These are phyloP conservation scores for Hydrozoanthus gracilis DNA, from an alignment of 92 coral and sea anemone species.

Conservation along the genomic window DNA sequence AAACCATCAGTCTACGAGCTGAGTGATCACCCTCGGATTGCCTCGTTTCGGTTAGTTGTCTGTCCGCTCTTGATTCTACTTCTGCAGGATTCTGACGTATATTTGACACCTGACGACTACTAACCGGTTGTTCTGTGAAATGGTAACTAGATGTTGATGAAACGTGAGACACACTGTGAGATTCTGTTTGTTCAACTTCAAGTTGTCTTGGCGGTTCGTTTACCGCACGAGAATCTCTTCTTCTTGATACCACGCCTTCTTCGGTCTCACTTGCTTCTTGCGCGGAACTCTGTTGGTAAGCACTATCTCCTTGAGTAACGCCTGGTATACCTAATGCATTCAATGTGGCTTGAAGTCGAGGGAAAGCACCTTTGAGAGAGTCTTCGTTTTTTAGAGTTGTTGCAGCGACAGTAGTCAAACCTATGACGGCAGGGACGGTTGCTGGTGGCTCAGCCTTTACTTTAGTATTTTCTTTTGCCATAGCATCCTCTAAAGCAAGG, in stretches of 20 bases:
- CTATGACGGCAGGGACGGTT: not conserved
- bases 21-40: not conserved
- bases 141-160: slow-evolving; percentile 10
- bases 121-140: slow-evolving; percentile 6
- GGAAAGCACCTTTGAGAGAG: slow-evolving; percentile 23
- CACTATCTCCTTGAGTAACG: not conserved
- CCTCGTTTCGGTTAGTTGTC: not conserved
- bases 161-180: not conserved
- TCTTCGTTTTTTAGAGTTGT: not conserved
- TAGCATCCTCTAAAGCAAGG: slow-evolving; percentile 67
- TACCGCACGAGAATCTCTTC: not conserved
- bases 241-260: not conserved
- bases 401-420: not conserved
- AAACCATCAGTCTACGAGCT: not conserved
- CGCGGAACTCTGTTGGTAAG: not conserved
- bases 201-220: not conserved
- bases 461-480: slow-evolving; percentile 19
- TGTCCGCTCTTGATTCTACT: not conserved
- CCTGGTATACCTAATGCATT: slow-evolving; percentile 43
- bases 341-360: slow-evolving; percentile 38
- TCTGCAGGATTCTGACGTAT: slow-evolving; percentile 3
- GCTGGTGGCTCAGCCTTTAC: not conserved
- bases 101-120: slow-evolving; percentile 24
- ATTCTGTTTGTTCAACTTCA: not conserved
- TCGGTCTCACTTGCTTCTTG: not conserved